Conservation (phyloP, 1,140 invertebrate genomes). For the Ceratosolen fusciceps region DNA sequence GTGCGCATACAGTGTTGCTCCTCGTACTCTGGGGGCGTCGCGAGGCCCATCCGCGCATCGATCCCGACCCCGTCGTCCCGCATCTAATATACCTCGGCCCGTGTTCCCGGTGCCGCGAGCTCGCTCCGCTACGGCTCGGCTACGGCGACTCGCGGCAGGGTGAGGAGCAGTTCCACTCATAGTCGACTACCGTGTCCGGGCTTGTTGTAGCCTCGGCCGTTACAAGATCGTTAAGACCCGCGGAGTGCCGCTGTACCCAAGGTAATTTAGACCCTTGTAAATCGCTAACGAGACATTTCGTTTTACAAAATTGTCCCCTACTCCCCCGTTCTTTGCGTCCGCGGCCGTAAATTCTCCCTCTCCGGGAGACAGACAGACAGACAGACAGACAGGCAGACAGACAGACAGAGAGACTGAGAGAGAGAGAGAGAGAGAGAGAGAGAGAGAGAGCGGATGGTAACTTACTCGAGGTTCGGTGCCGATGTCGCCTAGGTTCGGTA, state of each 20-base stretch:
- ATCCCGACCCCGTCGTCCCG: neutral
- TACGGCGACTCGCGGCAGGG: no score
- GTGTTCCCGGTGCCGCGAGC: neutral
- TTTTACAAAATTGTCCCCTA: conserved; percentile 66
- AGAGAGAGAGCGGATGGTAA: conserved; percentile 64
- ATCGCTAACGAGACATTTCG: conserved; percentile 68
- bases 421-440: no score
- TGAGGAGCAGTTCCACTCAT: no score
- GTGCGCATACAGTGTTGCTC: neutral
- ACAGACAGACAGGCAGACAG: no score
- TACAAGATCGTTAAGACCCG: conserved; percentile 62
- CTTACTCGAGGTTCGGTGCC: conserved; percentile 51
- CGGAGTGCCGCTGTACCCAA: conserved; percentile 50
- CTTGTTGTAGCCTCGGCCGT: conserved; percentile 48
- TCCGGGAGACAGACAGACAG: no score
- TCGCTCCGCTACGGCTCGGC: no score
- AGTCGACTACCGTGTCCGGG: conserved; percentile 40
- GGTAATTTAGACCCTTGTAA: conserved; percentile 68
- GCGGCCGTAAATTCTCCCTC: conserved; percentile 61
- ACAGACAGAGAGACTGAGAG: no score
- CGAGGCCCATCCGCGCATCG: neutral
- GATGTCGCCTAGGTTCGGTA: conserved; percentile 39
- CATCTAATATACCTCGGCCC: conserved; percentile 4
- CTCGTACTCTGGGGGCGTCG: neutral
- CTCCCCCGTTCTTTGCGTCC: conserved; percentile 56